A percentile compares a stretch with the other conserved stretches of the same genome.
These are phyloP conservation scores for Muscicapa comitata DNA, from an alignment of 2,797 vertebrate genomes.

Conservation along the genomic window DNA sequence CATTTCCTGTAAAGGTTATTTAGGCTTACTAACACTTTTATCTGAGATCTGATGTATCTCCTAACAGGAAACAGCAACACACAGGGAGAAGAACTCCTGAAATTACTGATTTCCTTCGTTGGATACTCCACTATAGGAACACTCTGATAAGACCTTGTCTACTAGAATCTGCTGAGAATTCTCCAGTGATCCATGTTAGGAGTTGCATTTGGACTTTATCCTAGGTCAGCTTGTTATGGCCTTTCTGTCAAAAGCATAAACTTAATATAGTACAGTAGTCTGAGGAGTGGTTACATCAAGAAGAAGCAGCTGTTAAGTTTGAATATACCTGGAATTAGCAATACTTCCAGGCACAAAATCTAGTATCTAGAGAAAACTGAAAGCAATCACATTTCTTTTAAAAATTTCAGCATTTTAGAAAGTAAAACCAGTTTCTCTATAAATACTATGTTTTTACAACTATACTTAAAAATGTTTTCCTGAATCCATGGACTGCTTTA, in stretches of 20 bases:
- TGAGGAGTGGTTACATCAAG: neutral
- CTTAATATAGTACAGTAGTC: neutral
- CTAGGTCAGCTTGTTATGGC: neutral
- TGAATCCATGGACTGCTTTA: neutral
- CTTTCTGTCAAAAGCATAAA: neutral
- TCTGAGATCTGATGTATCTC: neutral
- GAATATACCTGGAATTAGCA: neutral
- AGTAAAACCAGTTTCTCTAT: neutral
- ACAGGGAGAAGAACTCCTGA: neutral
- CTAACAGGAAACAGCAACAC: slow-evolving; percentile 21
- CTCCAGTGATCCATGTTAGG: neutral
- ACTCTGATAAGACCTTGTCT: neutral
- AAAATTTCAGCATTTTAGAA: neutral
- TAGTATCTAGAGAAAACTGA: neutral
- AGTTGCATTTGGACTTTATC: neutral
- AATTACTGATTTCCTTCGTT: slow-evolving; percentile 43
- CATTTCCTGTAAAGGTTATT: slow-evolving; percentile 41
- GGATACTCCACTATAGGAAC: neutral
- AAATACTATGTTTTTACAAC: neutral
- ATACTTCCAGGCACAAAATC: neutral
- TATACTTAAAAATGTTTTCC: neutral
- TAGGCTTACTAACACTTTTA: slow-evolving; percentile 27
- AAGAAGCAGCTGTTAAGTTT: neutral
- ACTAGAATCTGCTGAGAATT: neutral
- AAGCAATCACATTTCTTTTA: neutral